Conservation (phyloP, 2,888 invertebrate genomes). For the Bugulina stolonifera region DNA sequence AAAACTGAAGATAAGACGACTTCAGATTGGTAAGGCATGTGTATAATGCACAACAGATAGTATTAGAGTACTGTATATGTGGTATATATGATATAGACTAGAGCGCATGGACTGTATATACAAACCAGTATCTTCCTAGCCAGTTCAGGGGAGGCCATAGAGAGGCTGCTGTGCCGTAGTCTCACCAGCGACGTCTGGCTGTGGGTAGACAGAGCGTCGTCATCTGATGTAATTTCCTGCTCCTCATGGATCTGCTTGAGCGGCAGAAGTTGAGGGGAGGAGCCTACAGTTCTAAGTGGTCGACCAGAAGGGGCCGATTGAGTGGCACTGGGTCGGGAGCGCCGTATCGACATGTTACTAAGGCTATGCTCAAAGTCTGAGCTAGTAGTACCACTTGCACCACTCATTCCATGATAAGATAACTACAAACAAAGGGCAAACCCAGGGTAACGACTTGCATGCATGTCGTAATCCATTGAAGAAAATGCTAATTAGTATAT, state of each 20-base stretch:
- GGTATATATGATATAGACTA: no score
- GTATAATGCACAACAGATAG: no score
- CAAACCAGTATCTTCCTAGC: slow-evolving; percentile 52
- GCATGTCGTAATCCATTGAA: no score
- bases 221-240: slow-evolving; percentile 54
- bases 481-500: no score
- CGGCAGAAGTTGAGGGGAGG: slow-evolving; percentile 56
- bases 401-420: neutral
- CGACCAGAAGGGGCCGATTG: slow-evolving; percentile 39
- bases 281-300: slow-evolving; percentile 54
- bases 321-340: slow-evolving; percentile 34
- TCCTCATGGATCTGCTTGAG: slow-evolving; percentile 64
- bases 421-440: neutral
- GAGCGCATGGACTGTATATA: no score
- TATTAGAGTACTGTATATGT: no score
- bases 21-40: no score
- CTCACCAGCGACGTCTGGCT: slow-evolving; percentile 38
- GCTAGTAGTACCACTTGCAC: neutral
- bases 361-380: slow-evolving; percentile 22
- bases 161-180: slow-evolving; percentile 35
- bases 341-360: slow-evolving; percentile 34
- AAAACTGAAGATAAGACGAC: no score
- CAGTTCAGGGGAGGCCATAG: slow-evolving; percentile 49
- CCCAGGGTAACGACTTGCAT: neutral
- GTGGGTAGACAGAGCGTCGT: slow-evolving; percentile 42